Evolutionary conservation across 1,140 invertebrate species (phyloP).

Genomic region (Bombus affinis): DNA sequence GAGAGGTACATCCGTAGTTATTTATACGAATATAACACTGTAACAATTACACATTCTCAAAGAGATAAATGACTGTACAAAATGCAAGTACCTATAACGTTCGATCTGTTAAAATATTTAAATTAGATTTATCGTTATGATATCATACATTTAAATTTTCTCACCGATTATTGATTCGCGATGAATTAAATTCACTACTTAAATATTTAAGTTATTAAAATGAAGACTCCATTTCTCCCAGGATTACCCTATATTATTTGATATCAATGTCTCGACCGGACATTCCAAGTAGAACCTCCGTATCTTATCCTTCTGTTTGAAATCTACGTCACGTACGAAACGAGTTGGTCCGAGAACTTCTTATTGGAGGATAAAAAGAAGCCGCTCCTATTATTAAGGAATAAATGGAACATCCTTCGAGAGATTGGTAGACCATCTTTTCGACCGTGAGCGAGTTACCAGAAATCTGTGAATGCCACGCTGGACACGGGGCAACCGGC

Average conservation of each 20-base stretch:
- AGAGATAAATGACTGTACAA: neutral
- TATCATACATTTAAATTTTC: neutral
- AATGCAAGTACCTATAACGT: neutral
- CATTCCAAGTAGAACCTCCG: neutral
- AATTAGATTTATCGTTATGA: neutral
- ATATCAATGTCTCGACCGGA: neutral
- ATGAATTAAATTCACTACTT: too few relatives aligned
- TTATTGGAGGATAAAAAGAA: constrained; percentile 45
- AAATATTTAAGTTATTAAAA: neutral
- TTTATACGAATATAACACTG: neutral
- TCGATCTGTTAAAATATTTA: neutral
- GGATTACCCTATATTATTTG: neutral
- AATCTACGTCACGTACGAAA: constrained; percentile 59
- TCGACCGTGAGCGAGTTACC: constrained; percentile 23
- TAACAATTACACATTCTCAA: neutral
- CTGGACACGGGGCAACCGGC: constrained; percentile 30
- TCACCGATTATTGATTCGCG: neutral
- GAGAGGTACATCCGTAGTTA: neutral
- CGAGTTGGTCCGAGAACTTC: constrained; percentile 31
- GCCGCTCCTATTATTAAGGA: constrained; percentile 63
- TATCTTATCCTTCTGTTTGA: constrained; percentile 17
- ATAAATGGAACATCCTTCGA: constrained; percentile 27
- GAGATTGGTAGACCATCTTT: neutral
- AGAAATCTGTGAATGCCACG: constrained; percentile 56
- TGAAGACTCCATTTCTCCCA: neutral